These are phyloP conservation scores for Acrossocheilus fasciatus DNA, from an alignment of 2,797 vertebrate genomes.

Conservation along the genomic window DNA sequence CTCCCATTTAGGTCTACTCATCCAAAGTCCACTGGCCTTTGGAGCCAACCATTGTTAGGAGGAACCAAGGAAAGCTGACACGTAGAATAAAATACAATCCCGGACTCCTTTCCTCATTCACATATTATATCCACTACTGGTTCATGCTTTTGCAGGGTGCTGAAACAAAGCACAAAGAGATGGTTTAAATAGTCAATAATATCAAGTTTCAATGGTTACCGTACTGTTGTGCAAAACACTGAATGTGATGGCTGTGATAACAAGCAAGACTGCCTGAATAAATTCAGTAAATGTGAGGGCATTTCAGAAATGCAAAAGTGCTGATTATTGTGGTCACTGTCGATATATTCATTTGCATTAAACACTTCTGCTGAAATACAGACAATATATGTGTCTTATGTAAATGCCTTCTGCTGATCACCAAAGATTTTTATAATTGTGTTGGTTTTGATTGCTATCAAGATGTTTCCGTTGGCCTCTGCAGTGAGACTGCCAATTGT, in stretches of 20 bases:
- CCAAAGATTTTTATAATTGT: slow-evolving; percentile 1
- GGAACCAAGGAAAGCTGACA: background rate
- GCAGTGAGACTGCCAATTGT: background rate
- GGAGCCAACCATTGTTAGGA: slow-evolving; percentile 69
- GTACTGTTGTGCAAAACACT: background rate
- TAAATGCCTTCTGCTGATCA: background rate
- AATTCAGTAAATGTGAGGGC: background rate
- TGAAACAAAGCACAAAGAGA: slow-evolving; percentile 37
- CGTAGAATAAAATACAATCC: slow-evolving; percentile 22
- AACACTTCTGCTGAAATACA: slow-evolving; percentile 11
- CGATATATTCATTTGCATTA: background rate
- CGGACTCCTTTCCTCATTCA: slow-evolving; percentile 46
- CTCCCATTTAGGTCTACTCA: slow-evolving; percentile 68
- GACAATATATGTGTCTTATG: background rate
- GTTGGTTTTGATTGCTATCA: slow-evolving; percentile 25
- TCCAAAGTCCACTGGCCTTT: slow-evolving; percentile 57
- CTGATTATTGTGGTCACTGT: background rate
- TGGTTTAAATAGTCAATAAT: slow-evolving; percentile 2
- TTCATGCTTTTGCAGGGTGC: slow-evolving; percentile 16
- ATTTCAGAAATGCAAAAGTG: background rate
- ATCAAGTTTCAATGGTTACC: background rate
- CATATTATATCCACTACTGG: slow-evolving; percentile 5
- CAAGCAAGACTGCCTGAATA: background rate
- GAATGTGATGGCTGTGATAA: background rate
- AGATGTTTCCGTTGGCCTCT: background rate